phyloP scores from a whole-genome alignment of 2,888 invertebrate species.

The Rosalia funebris region DNA sequence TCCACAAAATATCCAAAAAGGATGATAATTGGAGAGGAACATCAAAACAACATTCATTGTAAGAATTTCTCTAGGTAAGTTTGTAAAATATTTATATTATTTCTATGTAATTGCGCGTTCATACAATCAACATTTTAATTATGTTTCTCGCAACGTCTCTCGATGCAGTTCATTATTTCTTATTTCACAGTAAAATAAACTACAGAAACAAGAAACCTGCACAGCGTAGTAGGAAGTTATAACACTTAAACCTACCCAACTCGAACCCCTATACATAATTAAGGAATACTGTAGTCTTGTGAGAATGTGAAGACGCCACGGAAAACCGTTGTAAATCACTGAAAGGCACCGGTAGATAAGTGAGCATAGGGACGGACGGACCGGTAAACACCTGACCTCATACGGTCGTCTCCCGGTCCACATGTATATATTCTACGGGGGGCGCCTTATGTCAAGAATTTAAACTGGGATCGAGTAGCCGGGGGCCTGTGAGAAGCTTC shows the following conservation, averaged over 20 bases:
- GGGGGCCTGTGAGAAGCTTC: slow-evolving; percentile 69
- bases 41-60: too few relatives aligned
- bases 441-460: slow-evolving; percentile 91
- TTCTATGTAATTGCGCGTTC: too few relatives aligned
- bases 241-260: slow-evolving; percentile 1
- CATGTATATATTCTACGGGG: slow-evolving; percentile 92
- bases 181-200: too few relatives aligned
- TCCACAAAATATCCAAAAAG: too few relatives aligned
- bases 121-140: too few relatives aligned
- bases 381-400: slow-evolving; percentile 67
- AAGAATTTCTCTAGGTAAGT: too few relatives aligned
- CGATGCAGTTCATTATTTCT: too few relatives aligned
- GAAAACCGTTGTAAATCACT: slow-evolving; percentile 50
- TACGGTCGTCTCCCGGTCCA: slow-evolving; percentile 93
- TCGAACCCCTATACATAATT: slow-evolving; percentile 4
- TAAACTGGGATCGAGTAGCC: slow-evolving; percentile 72
- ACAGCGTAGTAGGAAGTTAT: too few relatives aligned
- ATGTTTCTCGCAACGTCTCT: too few relatives aligned
- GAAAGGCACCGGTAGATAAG: slow-evolving; percentile 64
- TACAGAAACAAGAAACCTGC: too few relatives aligned
- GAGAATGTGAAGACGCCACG: slow-evolving; percentile 20
- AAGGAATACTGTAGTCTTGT: slow-evolving; percentile 1
- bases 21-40: too few relatives aligned
- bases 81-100: too few relatives aligned
- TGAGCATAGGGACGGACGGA: slow-evolving; percentile 63